Evolutionary conservation across 1,140 invertebrate genomes (phyloP), one percentile per base, ranked within the genome.

Genomic region (Calephelis nemesis): DNA sequence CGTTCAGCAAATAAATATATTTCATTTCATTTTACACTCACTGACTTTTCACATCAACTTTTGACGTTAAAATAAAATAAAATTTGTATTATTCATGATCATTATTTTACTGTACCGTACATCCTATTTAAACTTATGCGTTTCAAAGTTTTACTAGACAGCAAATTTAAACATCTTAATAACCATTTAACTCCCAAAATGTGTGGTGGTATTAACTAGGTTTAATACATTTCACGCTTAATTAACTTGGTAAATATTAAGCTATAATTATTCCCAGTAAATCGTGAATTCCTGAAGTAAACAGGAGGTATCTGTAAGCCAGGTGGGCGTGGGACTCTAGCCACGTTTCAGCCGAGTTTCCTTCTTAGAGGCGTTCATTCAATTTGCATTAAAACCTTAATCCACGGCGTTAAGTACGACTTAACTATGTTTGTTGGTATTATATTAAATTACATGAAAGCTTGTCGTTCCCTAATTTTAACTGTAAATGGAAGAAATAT

Each of bases 331-430:
- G 73, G 73, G 72, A 77, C 76, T 71, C 72, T 67, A 63, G 63
- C 69, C 73, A 71, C 69, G 65, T 77, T 76, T 74, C 74, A 68
- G 77, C 69, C 54, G 79, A 83, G 68, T 81, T 84, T 79, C 80
- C 77, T 81, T 77, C 74, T 65, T 47, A 8, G 74, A 78, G 76
- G 77, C 75, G 78, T 78, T 82, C 77, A 82, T 83, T 84, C 81
- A 85, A 87, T 87, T 87, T 87, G 81, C 81, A 82, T 87, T 85
- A 81, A 81, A 87, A 77, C 79, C 79, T 69, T 84, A 80, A 84
- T 84, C 79, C 78, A 65, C 58, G 72, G 68, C 72, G 79, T 73
- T 68, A 68, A 72, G 64, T 72, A 75, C 74, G 74, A 69, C 69
- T 74, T 70, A 76, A 50, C 50, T 71, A 71, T 69, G 71, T 62